Evolutionary conservation across 2,797 vertebrate genomes (phyloP).

Genomic region (Hydrolagus colliei): DNA sequence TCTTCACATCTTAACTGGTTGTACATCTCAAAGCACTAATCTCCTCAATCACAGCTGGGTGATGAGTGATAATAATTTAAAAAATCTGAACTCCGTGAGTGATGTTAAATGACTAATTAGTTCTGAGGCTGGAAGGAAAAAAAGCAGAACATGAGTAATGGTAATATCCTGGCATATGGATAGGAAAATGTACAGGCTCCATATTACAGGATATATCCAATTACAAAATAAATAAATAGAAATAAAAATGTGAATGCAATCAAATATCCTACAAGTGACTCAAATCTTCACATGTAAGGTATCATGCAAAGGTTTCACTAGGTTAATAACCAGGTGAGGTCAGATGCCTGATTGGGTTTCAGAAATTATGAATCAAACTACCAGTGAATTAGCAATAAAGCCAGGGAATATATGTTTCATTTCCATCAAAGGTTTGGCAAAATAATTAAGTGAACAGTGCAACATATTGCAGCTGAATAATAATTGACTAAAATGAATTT

Average conservation of each 20-base stretch:
- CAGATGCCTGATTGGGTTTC: neutral
- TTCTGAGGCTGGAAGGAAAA: slow-evolving; percentile 28
- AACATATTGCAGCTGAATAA: neutral
- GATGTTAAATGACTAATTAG: slow-evolving; percentile 28
- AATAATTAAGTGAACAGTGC: neutral
- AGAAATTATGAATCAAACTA: neutral
- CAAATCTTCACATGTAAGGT: neutral
- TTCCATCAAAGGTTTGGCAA: neutral
- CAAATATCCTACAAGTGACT: slow-evolving; percentile 27
- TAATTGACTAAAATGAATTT: neutral
- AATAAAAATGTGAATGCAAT: slow-evolving; percentile 25
- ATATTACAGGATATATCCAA: slow-evolving; percentile 18
- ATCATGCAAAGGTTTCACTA: slow-evolving; percentile 11
- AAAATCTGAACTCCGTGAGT: slow-evolving; percentile 17
- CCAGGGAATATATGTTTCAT: neutral
- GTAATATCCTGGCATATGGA: slow-evolving; percentile 11
- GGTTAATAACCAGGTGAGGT: slow-evolving; percentile 11
- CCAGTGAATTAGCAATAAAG: neutral
- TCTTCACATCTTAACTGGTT: neutral
- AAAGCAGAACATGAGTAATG: slow-evolving; percentile 28
- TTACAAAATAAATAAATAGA: slow-evolving; percentile 26
- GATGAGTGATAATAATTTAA: slow-evolving; percentile 24
- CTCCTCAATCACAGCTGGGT: slow-evolving; percentile 23
- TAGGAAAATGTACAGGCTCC: neutral
- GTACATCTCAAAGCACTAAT: neutral